Conservation (phyloP, 2,797 vertebrate species). For the Pseudochirops cupreus region DNA sequence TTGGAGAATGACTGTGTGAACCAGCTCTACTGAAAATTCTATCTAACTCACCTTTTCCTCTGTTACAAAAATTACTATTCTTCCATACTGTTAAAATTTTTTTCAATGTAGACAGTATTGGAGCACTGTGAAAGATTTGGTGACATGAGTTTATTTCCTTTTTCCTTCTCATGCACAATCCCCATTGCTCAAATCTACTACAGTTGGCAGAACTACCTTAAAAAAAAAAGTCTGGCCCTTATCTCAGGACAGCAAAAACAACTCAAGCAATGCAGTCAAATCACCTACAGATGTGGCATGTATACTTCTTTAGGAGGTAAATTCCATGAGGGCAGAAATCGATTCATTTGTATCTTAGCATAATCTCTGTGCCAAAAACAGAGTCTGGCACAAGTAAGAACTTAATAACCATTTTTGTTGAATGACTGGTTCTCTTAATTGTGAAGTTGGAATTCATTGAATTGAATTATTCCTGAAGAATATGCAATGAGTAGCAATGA, state of each 20-base stretch:
- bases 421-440: background rate
- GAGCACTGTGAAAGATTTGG: conserved; percentile 35
- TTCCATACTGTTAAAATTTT: background rate
- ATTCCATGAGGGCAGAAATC: background rate
- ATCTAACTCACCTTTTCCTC: conserved; percentile 18
- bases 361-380: background rate
- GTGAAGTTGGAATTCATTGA: background rate
- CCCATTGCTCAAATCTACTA: conserved; percentile 3
- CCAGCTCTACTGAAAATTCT: conserved; percentile 50
- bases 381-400: background rate
- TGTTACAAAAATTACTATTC: conserved; percentile 8
- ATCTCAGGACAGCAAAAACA: conserved; percentile 31
- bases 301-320: background rate
- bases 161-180: conserved; percentile 28
- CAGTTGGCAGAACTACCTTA: conserved; percentile 27
- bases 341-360: background rate
- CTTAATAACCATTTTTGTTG: background rate
- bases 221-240: background rate
- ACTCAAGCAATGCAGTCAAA: conserved; percentile 26
- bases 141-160: conserved; percentile 36
- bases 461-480: conserved; percentile 20
- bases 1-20: conserved; percentile 43
- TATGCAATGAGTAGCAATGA: conserved; percentile 5
- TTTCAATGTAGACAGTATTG: conserved; percentile 18
- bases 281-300: background rate